Conservation (phyloP, 2,113 vertebrate genomes). For the Podarcis cretensis region DNA sequence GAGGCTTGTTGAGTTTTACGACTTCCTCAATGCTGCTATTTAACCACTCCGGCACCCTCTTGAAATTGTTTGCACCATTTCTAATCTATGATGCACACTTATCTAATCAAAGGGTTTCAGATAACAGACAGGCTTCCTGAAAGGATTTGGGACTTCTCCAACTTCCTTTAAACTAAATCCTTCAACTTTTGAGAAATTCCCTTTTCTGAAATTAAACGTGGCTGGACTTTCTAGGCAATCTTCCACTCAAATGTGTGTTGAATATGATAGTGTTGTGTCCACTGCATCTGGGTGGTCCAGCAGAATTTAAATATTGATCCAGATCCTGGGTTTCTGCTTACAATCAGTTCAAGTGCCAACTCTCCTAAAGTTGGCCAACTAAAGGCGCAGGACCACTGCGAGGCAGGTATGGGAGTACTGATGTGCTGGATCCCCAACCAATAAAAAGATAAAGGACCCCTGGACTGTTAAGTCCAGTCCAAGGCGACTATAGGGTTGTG, state of each 20-base stretch:
- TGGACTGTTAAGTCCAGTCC: too few relatives aligned
- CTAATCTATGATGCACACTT: neutral
- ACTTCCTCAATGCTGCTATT: neutral
- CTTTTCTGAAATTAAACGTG: constrained; percentile 1
- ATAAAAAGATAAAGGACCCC: too few relatives aligned
- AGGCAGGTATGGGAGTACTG: too few relatives aligned
- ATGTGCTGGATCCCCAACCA: too few relatives aligned
- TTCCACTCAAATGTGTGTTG: neutral
- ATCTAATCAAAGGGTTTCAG: neutral
- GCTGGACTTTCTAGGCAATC: neutral
- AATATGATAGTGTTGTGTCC: neutral
- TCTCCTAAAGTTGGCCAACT: neutral
- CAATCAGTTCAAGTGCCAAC: neutral
- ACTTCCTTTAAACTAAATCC: neutral
- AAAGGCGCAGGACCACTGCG: neutral
- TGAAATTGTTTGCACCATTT: neutral
- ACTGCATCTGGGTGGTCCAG: neutral
- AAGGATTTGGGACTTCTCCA: neutral
- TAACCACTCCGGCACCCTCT: neutral
- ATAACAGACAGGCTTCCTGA: neutral
- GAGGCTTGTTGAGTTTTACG: neutral
- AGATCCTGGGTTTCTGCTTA: neutral
- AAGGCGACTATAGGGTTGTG: too few relatives aligned
- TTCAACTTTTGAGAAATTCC: neutral
- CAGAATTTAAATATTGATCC: neutral